Conservation (phyloP, 2,888 invertebrate genomes). For the Ryuthela nishihirai region DNA sequence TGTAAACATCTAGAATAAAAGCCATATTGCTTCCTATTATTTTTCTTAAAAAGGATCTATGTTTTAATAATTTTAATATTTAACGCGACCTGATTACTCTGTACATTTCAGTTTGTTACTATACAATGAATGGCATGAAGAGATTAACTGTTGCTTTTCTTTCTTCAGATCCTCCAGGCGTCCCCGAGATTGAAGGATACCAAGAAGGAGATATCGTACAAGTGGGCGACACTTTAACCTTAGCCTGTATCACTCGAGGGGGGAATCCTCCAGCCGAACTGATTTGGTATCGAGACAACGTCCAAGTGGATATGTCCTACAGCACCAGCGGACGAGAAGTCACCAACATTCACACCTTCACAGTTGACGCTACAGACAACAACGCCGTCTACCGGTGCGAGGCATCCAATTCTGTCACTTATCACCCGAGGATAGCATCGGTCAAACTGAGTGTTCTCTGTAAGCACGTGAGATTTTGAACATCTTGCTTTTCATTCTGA, state of each 20-base stretch:
- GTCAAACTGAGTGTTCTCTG: constrained; percentile 73
- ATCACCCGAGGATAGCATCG: constrained; percentile 42
- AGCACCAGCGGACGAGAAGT: constrained; percentile 76
- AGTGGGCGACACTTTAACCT: constrained; percentile 79
- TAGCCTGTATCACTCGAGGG: constrained; percentile 85
- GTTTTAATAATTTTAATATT: too few relatives aligned
- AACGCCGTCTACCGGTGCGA: constrained; percentile 91
- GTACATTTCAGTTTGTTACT: too few relatives aligned
- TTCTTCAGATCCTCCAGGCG: constrained; percentile 73
- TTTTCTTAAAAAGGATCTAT: too few relatives aligned
- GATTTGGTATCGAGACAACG: constrained; percentile 91
- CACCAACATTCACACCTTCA: constrained; percentile 84
- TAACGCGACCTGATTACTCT: too few relatives aligned
- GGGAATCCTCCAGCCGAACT: constrained; percentile 96
- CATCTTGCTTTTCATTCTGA: too few relatives aligned
- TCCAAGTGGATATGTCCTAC: constrained; percentile 79
- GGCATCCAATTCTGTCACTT: constrained; percentile 61
- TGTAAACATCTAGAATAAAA: too few relatives aligned
- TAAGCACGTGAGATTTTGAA: too few relatives aligned
- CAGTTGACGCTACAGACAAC: constrained; percentile 86
- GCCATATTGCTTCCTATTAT: too few relatives aligned
- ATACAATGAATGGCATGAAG: too few relatives aligned
- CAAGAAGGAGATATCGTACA: constrained; percentile 80
- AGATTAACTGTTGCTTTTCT: too few relatives aligned
- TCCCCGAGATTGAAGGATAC: constrained; percentile 90